These are phyloP conservation scores for Hipposideros armiger DNA, from an alignment of 2,113 vertebrate species.

Conservation along the genomic window DNA sequence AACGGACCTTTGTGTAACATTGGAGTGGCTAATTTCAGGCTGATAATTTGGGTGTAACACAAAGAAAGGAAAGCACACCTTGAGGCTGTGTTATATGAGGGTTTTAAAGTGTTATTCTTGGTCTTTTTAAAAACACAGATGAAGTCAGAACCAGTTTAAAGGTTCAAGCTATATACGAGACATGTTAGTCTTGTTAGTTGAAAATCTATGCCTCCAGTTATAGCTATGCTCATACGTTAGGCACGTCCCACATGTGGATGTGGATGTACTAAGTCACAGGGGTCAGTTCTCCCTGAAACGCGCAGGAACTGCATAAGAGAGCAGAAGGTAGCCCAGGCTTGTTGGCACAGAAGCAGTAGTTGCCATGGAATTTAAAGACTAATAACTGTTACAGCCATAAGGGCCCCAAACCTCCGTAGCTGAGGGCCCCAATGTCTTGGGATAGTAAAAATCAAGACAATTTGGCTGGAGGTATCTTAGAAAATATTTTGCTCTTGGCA, in stretches of 20 bases:
- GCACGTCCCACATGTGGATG: neutral
- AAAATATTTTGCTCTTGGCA: neutral
- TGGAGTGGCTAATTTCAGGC: neutral
- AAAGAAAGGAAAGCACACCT: neutral
- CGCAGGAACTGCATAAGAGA: neutral
- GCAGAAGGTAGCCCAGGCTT: neutral
- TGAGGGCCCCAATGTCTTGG: neutral
- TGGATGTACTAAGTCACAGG: neutral
- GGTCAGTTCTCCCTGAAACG: neutral
- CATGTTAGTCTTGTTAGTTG: neutral
- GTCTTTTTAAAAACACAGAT: neutral
- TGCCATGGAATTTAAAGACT: constrained; percentile 12
- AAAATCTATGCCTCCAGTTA: neutral
- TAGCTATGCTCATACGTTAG: neutral
- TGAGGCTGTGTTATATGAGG: neutral
- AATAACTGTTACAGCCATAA: neutral
- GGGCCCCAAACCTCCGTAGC: neutral
- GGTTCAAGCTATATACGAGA: constrained; percentile 7
- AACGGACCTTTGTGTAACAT: neutral
- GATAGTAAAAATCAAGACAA: constrained; percentile 26
- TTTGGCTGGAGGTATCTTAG: neutral
- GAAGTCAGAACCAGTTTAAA: constrained; percentile 37
- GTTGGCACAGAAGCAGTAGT: neutral
- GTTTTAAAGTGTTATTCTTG: neutral
- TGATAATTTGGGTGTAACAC: neutral